phyloP scores from a whole-genome alignment of 2,797 vertebrate species.

The Pempheris klunzingeri region DNA sequence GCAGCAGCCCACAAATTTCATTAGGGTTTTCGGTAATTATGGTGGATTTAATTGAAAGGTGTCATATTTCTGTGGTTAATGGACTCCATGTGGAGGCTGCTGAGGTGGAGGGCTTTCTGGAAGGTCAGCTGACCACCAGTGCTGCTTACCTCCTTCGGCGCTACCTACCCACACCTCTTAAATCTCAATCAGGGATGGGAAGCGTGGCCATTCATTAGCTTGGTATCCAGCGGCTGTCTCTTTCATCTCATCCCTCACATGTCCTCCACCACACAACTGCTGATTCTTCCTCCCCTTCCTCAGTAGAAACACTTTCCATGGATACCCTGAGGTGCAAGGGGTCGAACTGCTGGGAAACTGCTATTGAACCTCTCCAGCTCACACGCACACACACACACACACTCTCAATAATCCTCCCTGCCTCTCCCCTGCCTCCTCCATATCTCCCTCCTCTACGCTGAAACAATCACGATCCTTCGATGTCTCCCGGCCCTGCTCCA shows the following conservation, averaged over 20 bases:
- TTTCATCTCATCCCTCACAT: slow-evolving; percentile 63
- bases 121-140: slow-evolving; percentile 75
- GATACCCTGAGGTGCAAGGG: slow-evolving; percentile 43
- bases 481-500: slow-evolving; percentile 41
- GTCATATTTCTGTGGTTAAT: slow-evolving; percentile 71
- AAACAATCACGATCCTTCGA: slow-evolving; percentile 43
- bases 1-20: slow-evolving; percentile 55
- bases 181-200: slow-evolving; percentile 76
- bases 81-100: slow-evolving; percentile 56
- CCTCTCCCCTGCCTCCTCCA: slow-evolving; percentile 25
- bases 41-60: slow-evolving; percentile 62
- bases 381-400: slow-evolving; percentile 19
- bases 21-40: slow-evolving; percentile 61
- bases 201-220: slow-evolving; percentile 74
- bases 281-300: slow-evolving; percentile 27
- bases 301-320: slow-evolving; percentile 36
- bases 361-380: slow-evolving; percentile 46
- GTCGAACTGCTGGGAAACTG: slow-evolving; percentile 48
- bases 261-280: slow-evolving; percentile 15
- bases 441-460: slow-evolving; percentile 34
- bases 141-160: slow-evolving; percentile 66
- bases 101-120: slow-evolving; percentile 71
- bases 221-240: slow-evolving; percentile 63
- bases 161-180: slow-evolving; percentile 74
- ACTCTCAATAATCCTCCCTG: slow-evolving; percentile 19